Percentiles rank a stretch among this genome's conserved stretches.
Evolutionary conservation across 2,797 vertebrate species (phyloP).

Genomic region (Natrix natrix): DNA sequence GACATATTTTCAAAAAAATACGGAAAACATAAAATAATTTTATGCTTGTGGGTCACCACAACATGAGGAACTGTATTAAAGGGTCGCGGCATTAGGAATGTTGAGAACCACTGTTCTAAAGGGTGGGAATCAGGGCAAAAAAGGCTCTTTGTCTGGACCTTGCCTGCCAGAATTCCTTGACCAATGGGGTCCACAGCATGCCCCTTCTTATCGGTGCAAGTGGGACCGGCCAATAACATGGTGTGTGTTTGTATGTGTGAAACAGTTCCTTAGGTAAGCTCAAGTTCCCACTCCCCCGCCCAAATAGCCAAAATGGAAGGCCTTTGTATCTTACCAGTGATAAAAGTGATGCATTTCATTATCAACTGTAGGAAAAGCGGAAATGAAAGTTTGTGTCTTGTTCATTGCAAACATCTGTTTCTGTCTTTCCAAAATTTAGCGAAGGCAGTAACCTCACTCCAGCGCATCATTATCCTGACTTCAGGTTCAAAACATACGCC

Average conservation of each 20-base stretch:
- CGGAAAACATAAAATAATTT: too few relatives aligned
- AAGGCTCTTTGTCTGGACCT: not conserved
- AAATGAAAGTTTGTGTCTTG: not conserved
- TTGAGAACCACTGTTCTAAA: too few relatives aligned
- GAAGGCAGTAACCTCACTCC: conserved; percentile 98
- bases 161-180: not conserved
- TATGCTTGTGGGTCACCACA: too few relatives aligned
- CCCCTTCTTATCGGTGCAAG: not conserved
- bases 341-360: not conserved
- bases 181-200: not conserved
- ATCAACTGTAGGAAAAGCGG: not conserved
- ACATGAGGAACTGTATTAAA: too few relatives aligned
- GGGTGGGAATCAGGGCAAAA: not conserved
- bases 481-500: conserved; percentile 96
- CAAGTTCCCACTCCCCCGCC: too few relatives aligned
- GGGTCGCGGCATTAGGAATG: too few relatives aligned
- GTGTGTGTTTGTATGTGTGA: not conserved
- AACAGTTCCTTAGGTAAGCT: not conserved
- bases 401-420: not conserved
- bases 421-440: conserved; percentile 60
- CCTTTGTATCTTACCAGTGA: not conserved
- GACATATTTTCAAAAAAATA: too few relatives aligned
- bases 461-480: conserved; percentile 93
- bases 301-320: not conserved
- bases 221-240: not conserved